Evolutionary conservation across 1,140 invertebrate genomes (phyloP).

Genomic region (Diabrotica undecimpunctata): DNA sequence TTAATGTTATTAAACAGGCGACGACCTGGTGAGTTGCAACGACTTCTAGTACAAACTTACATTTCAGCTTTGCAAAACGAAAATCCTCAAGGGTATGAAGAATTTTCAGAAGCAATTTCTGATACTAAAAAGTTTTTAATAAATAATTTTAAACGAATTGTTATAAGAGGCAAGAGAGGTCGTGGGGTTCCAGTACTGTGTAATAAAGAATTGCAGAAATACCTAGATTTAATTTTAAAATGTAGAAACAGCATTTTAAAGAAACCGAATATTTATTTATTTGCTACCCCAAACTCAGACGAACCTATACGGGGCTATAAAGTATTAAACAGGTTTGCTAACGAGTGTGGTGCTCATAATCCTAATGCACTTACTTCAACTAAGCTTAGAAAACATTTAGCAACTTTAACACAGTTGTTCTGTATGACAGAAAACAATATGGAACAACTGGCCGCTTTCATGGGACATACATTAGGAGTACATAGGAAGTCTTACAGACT

Average conservation of each 20-base stretch:
- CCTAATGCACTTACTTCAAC: constrained; percentile 36
- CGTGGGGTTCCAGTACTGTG: constrained; percentile 22
- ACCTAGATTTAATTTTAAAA: constrained; percentile 5
- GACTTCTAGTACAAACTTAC: constrained; percentile 8
- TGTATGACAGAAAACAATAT: constrained; percentile 37
- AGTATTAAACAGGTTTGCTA: constrained; percentile 35
- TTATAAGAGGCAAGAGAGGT: constrained; percentile 23
- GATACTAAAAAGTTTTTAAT: constrained; percentile 22
- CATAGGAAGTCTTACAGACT: constrained; percentile 25
- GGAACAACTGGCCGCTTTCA: constrained; percentile 34
- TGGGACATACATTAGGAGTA: constrained; percentile 20
- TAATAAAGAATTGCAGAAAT: constrained; percentile 21
- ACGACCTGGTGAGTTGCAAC: constrained; percentile 33
- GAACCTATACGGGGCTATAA: constrained; percentile 37
- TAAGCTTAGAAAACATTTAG: constrained; percentile 40
- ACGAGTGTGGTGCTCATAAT: constrained; percentile 32
- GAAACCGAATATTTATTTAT: constrained; percentile 28
- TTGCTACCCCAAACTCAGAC: constrained; percentile 28
- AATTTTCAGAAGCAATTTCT: background rate
- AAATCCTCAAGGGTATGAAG: background rate
- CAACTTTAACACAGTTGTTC: constrained; percentile 41
- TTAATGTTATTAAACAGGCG: constrained; percentile 34
- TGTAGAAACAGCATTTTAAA: constrained; percentile 16
- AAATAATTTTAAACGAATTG: constrained; percentile 20
- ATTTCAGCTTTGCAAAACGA: background rate